Percentiles rank a stretch among this genome's conserved stretches.
phyloP scores from a whole-genome alignment of 2,888 invertebrate species.

The Agonopterix subpropinquella region DNA sequence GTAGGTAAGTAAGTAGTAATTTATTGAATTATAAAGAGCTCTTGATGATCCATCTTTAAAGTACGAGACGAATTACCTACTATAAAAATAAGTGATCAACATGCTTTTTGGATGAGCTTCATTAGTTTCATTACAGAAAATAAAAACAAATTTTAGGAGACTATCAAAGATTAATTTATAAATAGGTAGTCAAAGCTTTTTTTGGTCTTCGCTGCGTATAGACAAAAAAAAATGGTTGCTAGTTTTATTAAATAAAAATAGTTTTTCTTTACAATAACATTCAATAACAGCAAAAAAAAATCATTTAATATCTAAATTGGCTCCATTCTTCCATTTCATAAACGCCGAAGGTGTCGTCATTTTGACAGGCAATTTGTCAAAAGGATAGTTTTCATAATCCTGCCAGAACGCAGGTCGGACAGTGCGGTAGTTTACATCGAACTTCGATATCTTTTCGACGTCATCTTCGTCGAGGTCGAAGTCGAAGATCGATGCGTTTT shows the following conservation, averaged over 20 bases:
- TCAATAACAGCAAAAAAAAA: background rate
- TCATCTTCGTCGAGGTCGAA: slow-evolving; percentile 60
- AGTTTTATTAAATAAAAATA: too few species aligned
- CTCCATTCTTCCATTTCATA: slow-evolving; percentile 37
- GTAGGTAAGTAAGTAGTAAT: too few species aligned
- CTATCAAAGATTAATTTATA: too few species aligned
- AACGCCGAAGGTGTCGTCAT: slow-evolving; percentile 23
- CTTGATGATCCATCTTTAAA: background rate
- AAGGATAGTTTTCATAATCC: slow-evolving; percentile 38
- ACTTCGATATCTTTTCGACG: slow-evolving; percentile 29
- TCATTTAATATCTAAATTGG: slow-evolving; percentile 25
- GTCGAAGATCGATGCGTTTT: slow-evolving; percentile 77
- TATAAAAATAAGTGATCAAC: too few species aligned
- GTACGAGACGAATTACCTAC: background rate
- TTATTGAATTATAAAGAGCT: background rate
- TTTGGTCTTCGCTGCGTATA: too few species aligned
- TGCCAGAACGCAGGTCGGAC: slow-evolving; percentile 37
- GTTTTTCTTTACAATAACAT: background rate
- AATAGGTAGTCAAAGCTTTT: too few species aligned
- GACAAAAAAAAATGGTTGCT: too few species aligned
- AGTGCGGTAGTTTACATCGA: slow-evolving; percentile 45
- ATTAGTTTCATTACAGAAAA: too few species aligned
- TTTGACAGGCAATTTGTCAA: slow-evolving; percentile 28
- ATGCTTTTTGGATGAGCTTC: too few species aligned
- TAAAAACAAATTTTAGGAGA: too few species aligned